Base-by-base conservation (phyloP, 2,888 invertebrate species). In the Caenorhabditis auriculariae region DNA sequence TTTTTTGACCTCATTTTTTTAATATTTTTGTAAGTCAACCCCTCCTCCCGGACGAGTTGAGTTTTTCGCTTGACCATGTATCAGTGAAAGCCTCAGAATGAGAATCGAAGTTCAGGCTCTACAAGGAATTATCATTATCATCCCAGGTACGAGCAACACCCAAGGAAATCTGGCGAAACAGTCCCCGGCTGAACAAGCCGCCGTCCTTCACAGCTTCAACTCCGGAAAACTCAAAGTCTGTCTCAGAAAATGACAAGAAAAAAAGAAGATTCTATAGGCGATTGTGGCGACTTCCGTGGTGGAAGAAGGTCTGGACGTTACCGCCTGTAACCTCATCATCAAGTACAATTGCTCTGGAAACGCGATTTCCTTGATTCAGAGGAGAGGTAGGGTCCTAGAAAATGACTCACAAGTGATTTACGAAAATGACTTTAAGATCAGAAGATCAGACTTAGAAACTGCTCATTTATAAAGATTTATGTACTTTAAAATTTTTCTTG, bases 281-380 rank as follows among this genome's bases (percentile, higher is more conserved):
- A 57, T 79, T 4, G 76, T 80, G 7, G 71, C 78, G 0, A 79
- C 79, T 0, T 76, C 79, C 0, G 78, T 79, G n/a, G 70, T 77
- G 4, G 79, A 79, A 28, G 79, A 79, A 62, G 79, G 79, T 54
- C 53, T 79, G 28, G 79, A 79, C 44, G 76, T 79, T 23, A 43
- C 64, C 7, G 67, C 72, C 1, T 80, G 79, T 68, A 80, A 79
- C 57, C 61, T 79, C n/a, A 77, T 78, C 59, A 72, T 78, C 61
- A 77, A 77, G 58, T 79, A 79, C 61, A 79, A 79, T 51, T 74
- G 58, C 32, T 70, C 59, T 53, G 55, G 68, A 7, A 70, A 70
- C 4, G 74, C 78, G n/a, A 66, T 76, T 26, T 63, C 72, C 26
- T 54, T 73, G 32, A 67, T 76, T 15, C 78, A 70, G 29, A 61